These are phyloP conservation scores for Drosophila neonasuta DNA, from an alignment of 2,888 invertebrate species.

Conservation along the genomic window DNA sequence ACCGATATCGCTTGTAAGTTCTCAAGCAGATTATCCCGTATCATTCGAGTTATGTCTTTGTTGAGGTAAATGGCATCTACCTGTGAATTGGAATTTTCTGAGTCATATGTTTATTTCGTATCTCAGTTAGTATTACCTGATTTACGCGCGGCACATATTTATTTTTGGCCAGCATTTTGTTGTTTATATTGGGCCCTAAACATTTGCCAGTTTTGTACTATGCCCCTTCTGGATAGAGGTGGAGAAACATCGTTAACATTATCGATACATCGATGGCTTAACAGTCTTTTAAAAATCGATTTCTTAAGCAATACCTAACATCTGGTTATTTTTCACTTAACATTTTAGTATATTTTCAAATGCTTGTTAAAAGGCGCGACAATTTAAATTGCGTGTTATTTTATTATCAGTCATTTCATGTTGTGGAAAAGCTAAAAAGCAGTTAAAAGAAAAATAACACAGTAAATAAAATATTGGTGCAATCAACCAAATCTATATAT, in stretches of 20 bases:
- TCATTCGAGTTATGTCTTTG: constrained; percentile 88
- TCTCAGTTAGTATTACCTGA: constrained; percentile 76
- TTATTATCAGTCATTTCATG: too few species aligned
- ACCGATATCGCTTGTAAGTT: constrained; percentile 87
- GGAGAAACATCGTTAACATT: constrained; percentile 38
- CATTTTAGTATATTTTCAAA: too few species aligned
- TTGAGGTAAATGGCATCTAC: constrained; percentile 92
- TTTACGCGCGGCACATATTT: constrained; percentile 83
- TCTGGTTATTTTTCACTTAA: too few species aligned
- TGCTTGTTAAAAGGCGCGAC: too few species aligned
- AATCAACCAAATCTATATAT: too few species aligned
- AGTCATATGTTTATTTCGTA: neutral
- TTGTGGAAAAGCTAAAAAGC: too few species aligned
- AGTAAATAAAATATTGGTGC: too few species aligned
- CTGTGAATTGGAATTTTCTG: constrained; percentile 76
- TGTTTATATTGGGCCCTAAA: constrained; percentile 29
- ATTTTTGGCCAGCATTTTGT: constrained; percentile 73
- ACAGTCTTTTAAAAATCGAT: neutral
- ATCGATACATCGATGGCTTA: neutral
- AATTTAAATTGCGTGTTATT: too few species aligned
- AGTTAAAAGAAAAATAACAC: too few species aligned
- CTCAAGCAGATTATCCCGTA: constrained; percentile 86
- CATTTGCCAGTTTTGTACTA: constrained; percentile 54
- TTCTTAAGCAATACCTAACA: neutral
- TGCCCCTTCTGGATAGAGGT: constrained; percentile 42